Conservation (phyloP, 2,888 invertebrate genomes). For the Drosophila nigricruria region DNA sequence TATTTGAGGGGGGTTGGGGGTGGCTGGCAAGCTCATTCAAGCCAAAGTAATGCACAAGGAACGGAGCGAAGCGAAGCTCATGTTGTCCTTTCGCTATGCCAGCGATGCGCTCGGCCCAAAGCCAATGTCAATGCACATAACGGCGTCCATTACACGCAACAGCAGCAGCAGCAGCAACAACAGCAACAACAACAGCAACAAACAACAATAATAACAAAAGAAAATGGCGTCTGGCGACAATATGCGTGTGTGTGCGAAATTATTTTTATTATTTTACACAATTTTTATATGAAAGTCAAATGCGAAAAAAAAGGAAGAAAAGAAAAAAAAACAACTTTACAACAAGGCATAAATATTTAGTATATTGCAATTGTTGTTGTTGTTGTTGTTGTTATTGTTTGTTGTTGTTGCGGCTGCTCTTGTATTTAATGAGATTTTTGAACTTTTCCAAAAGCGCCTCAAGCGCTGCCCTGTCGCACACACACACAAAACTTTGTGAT, state of each 20-base stretch:
- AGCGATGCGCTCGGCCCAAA: constrained; percentile 31
- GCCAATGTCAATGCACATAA: constrained; percentile 68
- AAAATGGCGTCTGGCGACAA: constrained; percentile 73
- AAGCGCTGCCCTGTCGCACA: constrained; percentile 52
- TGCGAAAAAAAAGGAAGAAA: constrained; percentile 63
- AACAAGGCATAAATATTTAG: constrained; percentile 74
- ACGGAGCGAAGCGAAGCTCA: constrained; percentile 24
- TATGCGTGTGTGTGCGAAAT: constrained; percentile 58
- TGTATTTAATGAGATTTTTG: constrained; percentile 78
- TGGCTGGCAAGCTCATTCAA: constrained; percentile 56
- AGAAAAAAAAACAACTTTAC: constrained; percentile 64
- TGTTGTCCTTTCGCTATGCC: constrained; percentile 3
- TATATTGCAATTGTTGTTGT: constrained; percentile 63
- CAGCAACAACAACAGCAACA: constrained; percentile 29
- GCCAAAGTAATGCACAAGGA: constrained; percentile 67
- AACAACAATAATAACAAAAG: constrained; percentile 46
- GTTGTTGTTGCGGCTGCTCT: constrained; percentile 41
- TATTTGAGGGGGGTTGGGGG: not conserved
- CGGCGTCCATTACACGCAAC: constrained; percentile 76
- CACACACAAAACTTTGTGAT: constrained; percentile 29
- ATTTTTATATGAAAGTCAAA: constrained; percentile 69
- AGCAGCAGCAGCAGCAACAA: constrained; percentile 26
- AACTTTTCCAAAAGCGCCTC: constrained; percentile 76
- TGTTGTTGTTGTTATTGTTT: constrained; percentile 31
- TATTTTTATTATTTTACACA: constrained; percentile 80